Conservation (phyloP, 2,888 invertebrate species). For the Fabriciana adippe region DNA sequence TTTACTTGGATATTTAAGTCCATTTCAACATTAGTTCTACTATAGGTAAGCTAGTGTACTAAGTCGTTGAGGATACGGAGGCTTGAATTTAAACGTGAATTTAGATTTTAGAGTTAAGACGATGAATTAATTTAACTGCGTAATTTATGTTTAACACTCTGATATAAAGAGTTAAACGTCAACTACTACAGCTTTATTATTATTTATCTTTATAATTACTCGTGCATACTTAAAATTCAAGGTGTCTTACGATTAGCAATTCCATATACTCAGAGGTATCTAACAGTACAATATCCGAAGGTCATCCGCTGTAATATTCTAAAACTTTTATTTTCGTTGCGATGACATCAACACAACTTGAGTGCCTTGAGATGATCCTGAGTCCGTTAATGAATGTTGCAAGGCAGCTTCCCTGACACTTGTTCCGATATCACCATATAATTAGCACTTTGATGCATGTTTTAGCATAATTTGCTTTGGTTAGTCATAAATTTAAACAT, state of each 20-base stretch:
- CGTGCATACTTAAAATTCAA: constrained; percentile 2
- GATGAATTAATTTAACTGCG: too few relatives aligned
- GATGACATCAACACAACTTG: constrained; percentile 52
- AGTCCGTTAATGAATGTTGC: constrained; percentile 6
- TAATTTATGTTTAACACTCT: too few relatives aligned
- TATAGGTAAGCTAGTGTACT: too few relatives aligned
- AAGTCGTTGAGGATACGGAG: too few relatives aligned
- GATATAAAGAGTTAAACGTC: too few relatives aligned
- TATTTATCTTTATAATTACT: constrained; percentile 19
- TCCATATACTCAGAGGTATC: constrained; percentile 18
- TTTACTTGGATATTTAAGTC: too few relatives aligned
- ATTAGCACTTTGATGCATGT: constrained; percentile 10
- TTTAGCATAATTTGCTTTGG: constrained; percentile 7
- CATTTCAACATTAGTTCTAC: too few relatives aligned
- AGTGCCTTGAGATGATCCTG: constrained; percentile 19
- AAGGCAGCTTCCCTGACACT: constrained; percentile 19
- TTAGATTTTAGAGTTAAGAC: too few relatives aligned
- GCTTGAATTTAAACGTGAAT: too few relatives aligned
- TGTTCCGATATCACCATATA: constrained; percentile 8
- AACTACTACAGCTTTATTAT: not conserved
- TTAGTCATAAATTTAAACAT: constrained; percentile 2
- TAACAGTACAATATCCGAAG: constrained; percentile 33
- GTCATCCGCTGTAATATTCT: constrained; percentile 29
- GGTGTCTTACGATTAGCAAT: constrained; percentile 1
- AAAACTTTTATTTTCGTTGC: constrained; percentile 52